Base-by-base conservation (phyloP, 2,797 vertebrate genomes). In the Orestias chungarensis region DNA sequence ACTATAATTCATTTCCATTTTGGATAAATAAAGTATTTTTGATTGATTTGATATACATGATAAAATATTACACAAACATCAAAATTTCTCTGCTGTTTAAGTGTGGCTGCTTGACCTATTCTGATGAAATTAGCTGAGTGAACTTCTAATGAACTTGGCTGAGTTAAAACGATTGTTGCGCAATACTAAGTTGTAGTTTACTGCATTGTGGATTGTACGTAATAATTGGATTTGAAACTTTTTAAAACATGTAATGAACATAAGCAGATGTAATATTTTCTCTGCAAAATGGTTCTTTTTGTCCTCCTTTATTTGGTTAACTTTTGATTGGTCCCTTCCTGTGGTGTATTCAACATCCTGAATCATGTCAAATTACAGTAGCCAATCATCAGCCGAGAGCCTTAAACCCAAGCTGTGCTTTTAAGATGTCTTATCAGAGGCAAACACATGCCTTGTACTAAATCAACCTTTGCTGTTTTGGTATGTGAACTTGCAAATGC, bases 391-490 rank as follows among this genome's bases (percentile, higher is more conserved):
- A 59, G 55, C 18, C 8, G 31, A 73, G 46, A 11, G 42, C 27
- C 47, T 2, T 40, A 55, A 65, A 65, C 0, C 0, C 43, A 55
- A 67, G 5, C 54, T 49, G 52, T 49, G 71, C 33, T 3, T 42
- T 73, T 59, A 27, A 54, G 42, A 27, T 54, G 7, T 54, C 35
- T 67, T 67, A 38, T 52, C 66, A 67, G 47, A 67, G 50, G 27
- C 66, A 43, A 54, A 55, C 27, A 42, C 49, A 40, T 42, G 25
- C 49, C 40, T 38, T 54, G 49, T 20, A 35, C 50, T n/a, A 55
- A 54, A 54, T 68, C 17, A 42, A 54, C n/a, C 29, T 15, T 55
- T 68, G 7, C 25, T 54, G 40, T 68, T 68, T 11, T 3, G 9
- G 15, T 20, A 17, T 20, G 8, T 8, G 2, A 55, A 54, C 3